Base-by-base conservation (phyloP, 2,113 vertebrate genomes). In the Callospermophilus lateralis region DNA sequence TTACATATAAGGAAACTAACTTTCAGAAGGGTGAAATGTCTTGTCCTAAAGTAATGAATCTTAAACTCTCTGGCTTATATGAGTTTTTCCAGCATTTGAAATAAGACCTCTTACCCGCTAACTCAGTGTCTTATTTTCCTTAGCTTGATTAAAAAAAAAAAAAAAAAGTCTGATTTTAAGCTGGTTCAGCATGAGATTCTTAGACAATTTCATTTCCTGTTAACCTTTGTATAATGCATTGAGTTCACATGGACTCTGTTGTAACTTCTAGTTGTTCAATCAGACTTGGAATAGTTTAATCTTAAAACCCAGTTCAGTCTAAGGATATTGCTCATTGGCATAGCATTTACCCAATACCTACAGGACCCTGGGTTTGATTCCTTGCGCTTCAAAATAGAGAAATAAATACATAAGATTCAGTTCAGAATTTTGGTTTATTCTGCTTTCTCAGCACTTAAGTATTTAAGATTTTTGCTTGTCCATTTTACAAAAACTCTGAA, bases 1-100 rank as follows among this genome's bases (percentile, higher is more conserved):
- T 97, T 97, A 94, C 68, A 24, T 90, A 72, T 20, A 45, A 83
- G 81, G 89, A 95, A 94, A 84, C 85, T 76, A 77, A 95, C 73
- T 96, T 95, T 37, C 84, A 83, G 84, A 89, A 86, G 68, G 91
- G 79, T 96, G 93, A 97, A 84, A 32, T 92, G 83, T 86, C 95
- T 94, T 93, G 34, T 94, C 58, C 70, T 90, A 51, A 94, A 78
- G 84, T 95, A 93, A 94, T 89, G 85, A 93, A 85, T 97, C 83
- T 94, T 86, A 93, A 91, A 42, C 42, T 91, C 6, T 53, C 63
- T 95, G 67, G 12, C 30, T 84, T 45, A 6, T 45, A 34, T 81
- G n/a, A 37, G 17, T 63, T 83, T 92, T 89, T 87, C 32, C 42
- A 74, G 22, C 55, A 42, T 79, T 90, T 97, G 93, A 86, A 94